Conservation (phyloP, 2,113 vertebrate species). For the Clarias batrachus region DNA sequence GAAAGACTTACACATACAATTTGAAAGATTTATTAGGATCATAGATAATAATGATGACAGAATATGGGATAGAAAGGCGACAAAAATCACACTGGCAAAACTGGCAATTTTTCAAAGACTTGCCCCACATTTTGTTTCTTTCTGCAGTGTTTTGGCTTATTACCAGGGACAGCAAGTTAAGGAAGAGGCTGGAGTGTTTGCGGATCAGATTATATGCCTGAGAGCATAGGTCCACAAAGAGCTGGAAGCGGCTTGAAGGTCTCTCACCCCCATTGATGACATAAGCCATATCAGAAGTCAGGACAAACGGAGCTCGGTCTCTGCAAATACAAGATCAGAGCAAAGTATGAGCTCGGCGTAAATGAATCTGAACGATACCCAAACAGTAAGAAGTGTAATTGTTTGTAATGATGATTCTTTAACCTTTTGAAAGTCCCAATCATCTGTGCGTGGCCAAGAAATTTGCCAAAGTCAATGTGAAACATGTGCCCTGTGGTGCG, state of each 20-base stretch:
- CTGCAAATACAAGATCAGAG: constrained; percentile 64
- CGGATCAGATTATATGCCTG: constrained; percentile 97
- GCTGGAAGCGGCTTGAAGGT: constrained; percentile 94
- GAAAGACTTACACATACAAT: neutral
- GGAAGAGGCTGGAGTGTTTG: constrained; percentile 90
- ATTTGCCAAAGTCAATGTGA: constrained; percentile 98
- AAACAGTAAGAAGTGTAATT: neutral
- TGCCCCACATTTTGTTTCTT: neutral
- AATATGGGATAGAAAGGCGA: neutral
- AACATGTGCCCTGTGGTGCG: constrained; percentile 97
- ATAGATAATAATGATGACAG: neutral
- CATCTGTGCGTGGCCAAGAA: constrained; percentile 97
- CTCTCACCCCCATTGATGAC: constrained; percentile 98
- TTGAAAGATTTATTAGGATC: neutral
- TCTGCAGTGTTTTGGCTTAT: constrained; percentile 45
- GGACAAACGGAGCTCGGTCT: constrained; percentile 93
- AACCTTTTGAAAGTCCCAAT: constrained; percentile 98
- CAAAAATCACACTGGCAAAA: neutral
- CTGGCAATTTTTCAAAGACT: neutral
- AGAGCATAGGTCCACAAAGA: constrained; percentile 95
- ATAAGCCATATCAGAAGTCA: constrained; percentile 98
- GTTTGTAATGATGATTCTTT: neutral
- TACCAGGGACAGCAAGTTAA: constrained; percentile 95
- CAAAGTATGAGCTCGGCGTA: neutral
- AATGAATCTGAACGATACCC: neutral